These are phyloP conservation scores for Mamestra brassicae DNA, from an alignment of 2,888 invertebrate species.

Conservation along the genomic window DNA sequence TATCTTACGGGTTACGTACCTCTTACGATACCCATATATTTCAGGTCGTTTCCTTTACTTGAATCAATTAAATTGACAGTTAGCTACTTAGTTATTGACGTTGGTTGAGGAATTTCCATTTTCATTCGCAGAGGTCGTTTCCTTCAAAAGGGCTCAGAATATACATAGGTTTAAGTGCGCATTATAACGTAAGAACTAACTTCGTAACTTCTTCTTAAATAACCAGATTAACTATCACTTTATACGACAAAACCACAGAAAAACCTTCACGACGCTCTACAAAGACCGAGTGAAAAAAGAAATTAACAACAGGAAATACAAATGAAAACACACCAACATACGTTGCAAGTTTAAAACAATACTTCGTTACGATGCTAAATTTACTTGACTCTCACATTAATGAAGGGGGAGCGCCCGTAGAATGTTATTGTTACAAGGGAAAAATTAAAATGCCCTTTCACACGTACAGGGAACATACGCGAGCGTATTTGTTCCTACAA, in stretches of 20 bases:
- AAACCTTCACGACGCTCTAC: background rate
- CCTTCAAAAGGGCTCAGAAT: no score
- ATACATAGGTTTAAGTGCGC: no score
- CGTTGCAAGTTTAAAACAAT: constrained; percentile 60
- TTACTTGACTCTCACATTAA: constrained; percentile 59
- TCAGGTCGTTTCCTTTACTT: no score
- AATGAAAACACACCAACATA: constrained; percentile 32
- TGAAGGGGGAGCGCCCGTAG: constrained; percentile 59
- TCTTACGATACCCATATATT: no score
- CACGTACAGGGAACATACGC: constrained; percentile 29
- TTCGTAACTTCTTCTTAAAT: background rate
- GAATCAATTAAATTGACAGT: no score
- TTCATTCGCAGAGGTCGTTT: no score
- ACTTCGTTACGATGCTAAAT: constrained; percentile 64
- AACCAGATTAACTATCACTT: background rate
- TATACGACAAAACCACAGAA: background rate
- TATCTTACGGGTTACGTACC: no score
- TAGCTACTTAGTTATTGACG: no score
- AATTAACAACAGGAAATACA: constrained; percentile 9
- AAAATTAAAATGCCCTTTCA: constrained; percentile 57
- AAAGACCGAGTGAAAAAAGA: background rate
- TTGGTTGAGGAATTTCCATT: no score
- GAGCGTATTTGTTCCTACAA: constrained; percentile 25
- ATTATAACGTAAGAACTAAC: no score
- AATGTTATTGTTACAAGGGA: constrained; percentile 59